These are phyloP conservation scores for Podarcis muralis DNA, from an alignment of 2,113 vertebrate species.

Conservation along the genomic window DNA sequence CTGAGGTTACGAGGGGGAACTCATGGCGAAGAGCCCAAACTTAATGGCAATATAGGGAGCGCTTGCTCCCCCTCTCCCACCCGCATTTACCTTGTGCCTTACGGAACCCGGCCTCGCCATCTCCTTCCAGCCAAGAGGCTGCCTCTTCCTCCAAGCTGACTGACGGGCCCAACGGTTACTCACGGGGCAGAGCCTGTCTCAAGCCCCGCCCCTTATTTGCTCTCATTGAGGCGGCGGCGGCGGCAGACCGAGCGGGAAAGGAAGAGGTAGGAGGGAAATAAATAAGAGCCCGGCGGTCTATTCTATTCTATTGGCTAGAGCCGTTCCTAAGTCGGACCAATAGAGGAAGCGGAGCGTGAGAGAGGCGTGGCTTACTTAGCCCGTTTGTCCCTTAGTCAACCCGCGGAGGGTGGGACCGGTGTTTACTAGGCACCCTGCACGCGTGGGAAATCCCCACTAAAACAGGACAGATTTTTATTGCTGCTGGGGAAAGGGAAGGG, in stretches of 20 bases:
- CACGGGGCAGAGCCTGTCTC: fast-evolving
- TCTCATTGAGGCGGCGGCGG: neutral
- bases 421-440: too few relatives aligned
- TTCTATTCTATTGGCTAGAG: neutral
- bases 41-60: neutral
- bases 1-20: too few relatives aligned
- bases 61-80: neutral
- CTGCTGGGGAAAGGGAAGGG: too few relatives aligned
- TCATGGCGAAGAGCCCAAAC: too few relatives aligned
- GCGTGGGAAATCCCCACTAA: too few relatives aligned
- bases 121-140: fast-evolving
- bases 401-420: neutral
- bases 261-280: fast-evolving
- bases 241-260: neutral
- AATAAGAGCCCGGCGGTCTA: fast-evolving
- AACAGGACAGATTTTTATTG: too few relatives aligned
- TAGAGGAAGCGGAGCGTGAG: neutral
- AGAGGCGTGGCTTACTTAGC: neutral
- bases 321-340: neutral
- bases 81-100: slow-evolving; percentile 38
- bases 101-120: neutral
- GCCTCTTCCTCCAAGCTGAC: neutral
- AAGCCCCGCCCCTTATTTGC: neutral
- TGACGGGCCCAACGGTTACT: fast-evolving
- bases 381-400: neutral